Conservation (phyloP, 2,113 vertebrate species). For the Phainopepla nitens region DNA sequence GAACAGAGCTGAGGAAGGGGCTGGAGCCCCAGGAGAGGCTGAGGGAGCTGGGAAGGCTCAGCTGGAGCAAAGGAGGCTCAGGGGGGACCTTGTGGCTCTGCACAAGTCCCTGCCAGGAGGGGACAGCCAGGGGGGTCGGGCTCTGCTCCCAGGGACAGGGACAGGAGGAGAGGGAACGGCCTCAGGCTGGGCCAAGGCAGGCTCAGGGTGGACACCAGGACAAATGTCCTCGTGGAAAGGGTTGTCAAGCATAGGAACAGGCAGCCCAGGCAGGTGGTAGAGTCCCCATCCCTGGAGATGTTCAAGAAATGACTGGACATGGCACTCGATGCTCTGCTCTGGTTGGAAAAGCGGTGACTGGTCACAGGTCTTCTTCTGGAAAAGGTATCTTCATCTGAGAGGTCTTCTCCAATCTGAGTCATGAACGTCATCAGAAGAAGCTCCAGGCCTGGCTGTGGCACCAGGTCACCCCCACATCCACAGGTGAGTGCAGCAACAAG, state of each 20-base stretch:
- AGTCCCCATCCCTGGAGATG: not conserved
- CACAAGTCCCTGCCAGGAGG: not conserved
- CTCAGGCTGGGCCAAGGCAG: not conserved
- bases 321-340: not conserved
- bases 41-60: not conserved
- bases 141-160: not conserved
- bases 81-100: not conserved
- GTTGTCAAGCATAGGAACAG: not conserved
- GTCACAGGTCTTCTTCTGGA: not conserved
- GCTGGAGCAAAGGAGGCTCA: not conserved
- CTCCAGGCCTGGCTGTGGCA: not conserved
- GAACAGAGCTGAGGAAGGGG: fast-evolving
- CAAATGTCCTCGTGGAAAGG: not conserved
- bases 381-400: not conserved
- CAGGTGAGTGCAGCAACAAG: not conserved
- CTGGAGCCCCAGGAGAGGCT: not conserved
- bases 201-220: fast-evolving
- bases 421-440: not conserved
- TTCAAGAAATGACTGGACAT: not conserved
- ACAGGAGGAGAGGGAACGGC: not conserved
- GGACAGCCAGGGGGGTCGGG: fast-evolving
- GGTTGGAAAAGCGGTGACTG: no score
- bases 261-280: no score
- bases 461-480: not conserved
- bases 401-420: not conserved